Percentiles rank a stretch among this genome's conserved stretches.
Conservation (phyloP, 2,888 invertebrate genomes). For the Drosophila longiperda region DNA sequence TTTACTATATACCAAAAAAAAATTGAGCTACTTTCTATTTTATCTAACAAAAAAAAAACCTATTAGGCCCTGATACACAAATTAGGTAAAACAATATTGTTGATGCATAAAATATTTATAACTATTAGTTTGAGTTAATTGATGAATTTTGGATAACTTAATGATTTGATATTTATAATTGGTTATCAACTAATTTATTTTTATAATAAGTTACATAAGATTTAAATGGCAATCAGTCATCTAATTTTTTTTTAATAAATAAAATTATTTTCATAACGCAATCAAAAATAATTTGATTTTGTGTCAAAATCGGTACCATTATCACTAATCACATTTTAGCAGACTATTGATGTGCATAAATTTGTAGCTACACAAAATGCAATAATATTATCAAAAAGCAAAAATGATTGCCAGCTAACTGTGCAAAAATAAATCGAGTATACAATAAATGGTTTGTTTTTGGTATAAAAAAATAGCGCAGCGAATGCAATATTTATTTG, state of each 20-base stretch:
- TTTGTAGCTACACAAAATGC: not conserved
- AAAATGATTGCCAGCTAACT: conserved; percentile 23
- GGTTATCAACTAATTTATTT: not conserved
- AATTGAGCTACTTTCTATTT: not conserved
- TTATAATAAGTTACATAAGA: not conserved
- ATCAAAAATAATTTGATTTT: conserved; percentile 56
- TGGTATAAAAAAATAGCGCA: conserved; percentile 34
- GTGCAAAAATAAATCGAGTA: not conserved
- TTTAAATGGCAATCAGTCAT: not conserved
- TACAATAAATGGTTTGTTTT: conserved; percentile 30
- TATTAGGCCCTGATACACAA: not conserved
- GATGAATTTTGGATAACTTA: not conserved
- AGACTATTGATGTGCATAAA: not conserved
- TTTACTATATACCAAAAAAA: not conserved
- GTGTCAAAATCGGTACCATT: conserved; percentile 34
- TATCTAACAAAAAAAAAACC: not conserved
- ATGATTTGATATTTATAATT: not conserved
- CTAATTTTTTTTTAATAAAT: conserved; percentile 12
- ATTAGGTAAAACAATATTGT: not conserved
- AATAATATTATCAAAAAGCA: conserved; percentile 11
- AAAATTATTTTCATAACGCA: conserved; percentile 31
- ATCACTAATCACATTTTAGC: conserved; percentile 14
- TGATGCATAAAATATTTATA: not conserved
- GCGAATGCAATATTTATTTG: conserved; percentile 6
- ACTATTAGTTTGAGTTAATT: not conserved